Base-by-base conservation (phyloP, 92 coral and sea anemone genomes). In the Phenganax subtilis region DNA sequence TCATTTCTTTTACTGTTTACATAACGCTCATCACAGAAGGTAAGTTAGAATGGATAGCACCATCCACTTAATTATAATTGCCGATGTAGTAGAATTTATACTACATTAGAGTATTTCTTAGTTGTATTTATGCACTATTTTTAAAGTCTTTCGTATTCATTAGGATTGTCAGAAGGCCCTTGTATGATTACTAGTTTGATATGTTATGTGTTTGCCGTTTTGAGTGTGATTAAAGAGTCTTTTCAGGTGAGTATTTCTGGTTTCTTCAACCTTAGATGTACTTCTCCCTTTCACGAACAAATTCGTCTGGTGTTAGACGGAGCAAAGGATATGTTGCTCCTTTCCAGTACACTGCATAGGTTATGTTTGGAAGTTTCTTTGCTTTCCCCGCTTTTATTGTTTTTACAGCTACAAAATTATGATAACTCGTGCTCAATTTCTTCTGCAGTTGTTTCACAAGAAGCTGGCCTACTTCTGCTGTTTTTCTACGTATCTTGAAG, bases 191-290 rank as follows among this genome's bases (percentile, higher is more conserved):
- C 37, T 12, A 31, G 12, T 15, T 16, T 15, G 3, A 63, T 79
- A n/a, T 79, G 83, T 54, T n/a, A n/a, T 17, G 74, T 52, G 15
- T 51, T 64, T 12, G 61, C 74, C 56, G 17, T 10, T 53, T 11
- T 79, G n/a, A 53, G 62, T 28, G 20, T 65, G 57, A 62, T 77
- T 12, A 77, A 60, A n/a, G 82, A 77, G 61, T 14, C 44, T 6
- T 28, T 77, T 62, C 82, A 77, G 82, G 82, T 77, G 12, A 44
- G 71, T 11, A 37, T 37, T 37, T 37, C 47, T 37, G 47, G 2
- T 37, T 37, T 37, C 47, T 37, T 37, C 47, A 37, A 37, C 47
- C 47, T 37, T 2, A 5, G 47, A 37, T 1, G 47, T 37, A 37
- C 47, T 37, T 37, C 47, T 37, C 47, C 5, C 47, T 37, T 37